These are phyloP conservation scores for Bubo blakistoni DNA, from an alignment of 2,113 vertebrate genomes.

Conservation along the genomic window DNA sequence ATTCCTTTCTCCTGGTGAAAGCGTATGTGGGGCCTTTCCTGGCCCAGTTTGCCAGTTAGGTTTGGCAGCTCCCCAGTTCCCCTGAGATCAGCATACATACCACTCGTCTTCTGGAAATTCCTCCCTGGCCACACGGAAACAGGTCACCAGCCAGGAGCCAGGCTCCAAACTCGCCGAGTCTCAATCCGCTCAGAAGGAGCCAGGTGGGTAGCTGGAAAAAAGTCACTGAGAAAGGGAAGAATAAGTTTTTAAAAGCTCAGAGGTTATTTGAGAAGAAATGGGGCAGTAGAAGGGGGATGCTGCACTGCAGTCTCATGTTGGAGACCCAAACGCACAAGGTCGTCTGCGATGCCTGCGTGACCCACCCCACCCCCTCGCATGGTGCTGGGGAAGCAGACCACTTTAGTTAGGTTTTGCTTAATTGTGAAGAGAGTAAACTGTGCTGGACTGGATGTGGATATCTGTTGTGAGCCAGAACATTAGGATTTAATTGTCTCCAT, in stretches of 20 bases:
- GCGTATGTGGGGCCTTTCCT: neutral
- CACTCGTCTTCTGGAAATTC: constrained; percentile 26
- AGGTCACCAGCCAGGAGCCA: neutral
- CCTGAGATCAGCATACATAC: neutral
- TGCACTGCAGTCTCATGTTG: neutral
- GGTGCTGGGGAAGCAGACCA: neutral
- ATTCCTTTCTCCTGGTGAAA: constrained; percentile 48
- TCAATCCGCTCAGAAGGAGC: neutral
- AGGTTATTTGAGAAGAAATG: neutral
- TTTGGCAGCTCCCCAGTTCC: constrained; percentile 9
- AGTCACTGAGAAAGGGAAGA: neutral
- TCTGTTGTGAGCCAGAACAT: neutral
- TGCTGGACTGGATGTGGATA: neutral
- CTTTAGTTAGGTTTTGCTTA: neutral
- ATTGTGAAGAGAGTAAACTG: neutral
- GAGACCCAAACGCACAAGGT: neutral
- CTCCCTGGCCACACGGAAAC: constrained; percentile 26
- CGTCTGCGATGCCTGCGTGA: neutral
- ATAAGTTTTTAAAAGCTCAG: neutral
- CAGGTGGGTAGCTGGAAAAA: constrained; percentile 12
- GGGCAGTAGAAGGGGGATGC: neutral
- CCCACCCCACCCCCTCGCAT: no score
- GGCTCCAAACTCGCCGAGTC: neutral
- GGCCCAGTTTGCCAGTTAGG: neutral
- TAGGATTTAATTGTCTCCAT: neutral